These are phyloP conservation scores for Itoplectis maculator DNA, from an alignment of 2,888 invertebrate genomes.

Conservation along the genomic window DNA sequence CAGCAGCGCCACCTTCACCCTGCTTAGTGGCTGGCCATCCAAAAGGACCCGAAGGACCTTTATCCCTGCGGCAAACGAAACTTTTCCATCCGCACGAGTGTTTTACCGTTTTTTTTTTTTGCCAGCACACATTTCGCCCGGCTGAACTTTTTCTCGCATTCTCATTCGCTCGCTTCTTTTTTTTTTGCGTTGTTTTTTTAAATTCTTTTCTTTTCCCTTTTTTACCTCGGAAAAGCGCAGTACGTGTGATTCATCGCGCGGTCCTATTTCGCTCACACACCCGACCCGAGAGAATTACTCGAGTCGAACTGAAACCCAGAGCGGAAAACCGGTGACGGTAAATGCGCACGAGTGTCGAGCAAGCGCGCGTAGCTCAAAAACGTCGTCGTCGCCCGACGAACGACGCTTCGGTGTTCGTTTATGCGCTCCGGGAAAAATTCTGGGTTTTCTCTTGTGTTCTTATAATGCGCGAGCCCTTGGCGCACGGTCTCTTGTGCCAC, in stretches of 20 bases:
- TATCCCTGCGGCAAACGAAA: slow-evolving; percentile 57
- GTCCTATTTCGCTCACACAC: slow-evolving; percentile 46
- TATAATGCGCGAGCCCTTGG: slow-evolving; percentile 51
- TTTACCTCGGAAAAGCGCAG: slow-evolving; percentile 7
- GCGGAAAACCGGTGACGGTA: slow-evolving; percentile 49
- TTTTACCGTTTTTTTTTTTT: slow-evolving; percentile 51
- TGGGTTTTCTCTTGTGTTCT: slow-evolving; percentile 54
- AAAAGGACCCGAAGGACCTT: slow-evolving; percentile 58
- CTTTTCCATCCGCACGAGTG: slow-evolving; percentile 31
- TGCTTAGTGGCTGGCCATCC: slow-evolving; percentile 46
- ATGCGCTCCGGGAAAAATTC: slow-evolving; percentile 46
- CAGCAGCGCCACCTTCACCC: slow-evolving; percentile 18
- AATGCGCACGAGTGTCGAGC: slow-evolving; percentile 46
- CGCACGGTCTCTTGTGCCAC: neutral
- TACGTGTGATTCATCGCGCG: slow-evolving; percentile 52
- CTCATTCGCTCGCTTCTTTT: slow-evolving; percentile 43
- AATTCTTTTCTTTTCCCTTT: no score
- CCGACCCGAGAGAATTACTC: slow-evolving; percentile 61
- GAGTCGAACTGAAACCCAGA: slow-evolving; percentile 32
- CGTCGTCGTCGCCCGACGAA: slow-evolving; percentile 54
- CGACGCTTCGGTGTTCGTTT: slow-evolving; percentile 55
- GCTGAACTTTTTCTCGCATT: slow-evolving; percentile 57
- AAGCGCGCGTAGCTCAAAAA: slow-evolving; percentile 62
- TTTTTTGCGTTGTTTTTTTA: slow-evolving; percentile 6
- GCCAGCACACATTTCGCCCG: slow-evolving; percentile 38